phyloP scores from a whole-genome alignment of 2,888 invertebrate species.

The Podotricha telesiphe region DNA sequence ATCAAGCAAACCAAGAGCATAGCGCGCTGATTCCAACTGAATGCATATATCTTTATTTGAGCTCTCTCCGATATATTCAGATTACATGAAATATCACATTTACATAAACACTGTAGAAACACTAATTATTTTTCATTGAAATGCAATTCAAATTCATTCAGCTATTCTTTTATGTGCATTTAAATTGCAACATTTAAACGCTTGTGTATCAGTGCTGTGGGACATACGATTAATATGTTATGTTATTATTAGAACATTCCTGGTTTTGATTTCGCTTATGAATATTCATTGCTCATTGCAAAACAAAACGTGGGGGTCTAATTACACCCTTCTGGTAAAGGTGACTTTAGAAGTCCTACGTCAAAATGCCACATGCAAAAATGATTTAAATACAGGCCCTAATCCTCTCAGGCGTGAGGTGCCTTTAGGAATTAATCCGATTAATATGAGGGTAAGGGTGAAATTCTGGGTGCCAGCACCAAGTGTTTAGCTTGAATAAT shows the following conservation, averaged over 20 bases:
- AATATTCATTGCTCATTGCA: slow-evolving; percentile 77
- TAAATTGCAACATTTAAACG: slow-evolving; percentile 17
- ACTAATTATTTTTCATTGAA: slow-evolving; percentile 39
- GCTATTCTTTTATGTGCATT: slow-evolving; percentile 17
- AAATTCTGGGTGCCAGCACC: slow-evolving; percentile 35
- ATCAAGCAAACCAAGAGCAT: slow-evolving; percentile 76
- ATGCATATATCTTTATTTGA: slow-evolving; percentile 80
- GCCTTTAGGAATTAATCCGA: slow-evolving; percentile 73
- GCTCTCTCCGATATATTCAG: slow-evolving; percentile 67
- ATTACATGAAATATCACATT: slow-evolving; percentile 55
- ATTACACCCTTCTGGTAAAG: slow-evolving; percentile 59
- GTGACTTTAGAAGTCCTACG: slow-evolving; percentile 59
- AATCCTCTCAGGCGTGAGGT: slow-evolving; percentile 60
- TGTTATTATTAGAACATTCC: slow-evolving; percentile 9
- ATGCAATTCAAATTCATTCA: slow-evolving; percentile 18
- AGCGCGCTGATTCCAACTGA: slow-evolving; percentile 63
- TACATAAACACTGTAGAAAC: slow-evolving; percentile 27
- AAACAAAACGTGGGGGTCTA: slow-evolving; percentile 66
- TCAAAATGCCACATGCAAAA: slow-evolving; percentile 73
- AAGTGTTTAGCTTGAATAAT: slow-evolving; percentile 41
- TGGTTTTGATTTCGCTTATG: slow-evolving; percentile 60
- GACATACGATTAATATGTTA: slow-evolving; percentile 8
- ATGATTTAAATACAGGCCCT: slow-evolving; percentile 66
- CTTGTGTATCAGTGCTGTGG: slow-evolving; percentile 5
- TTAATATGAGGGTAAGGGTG: slow-evolving; percentile 63